Evolutionary conservation across 2,797 vertebrate species (phyloP).

Genomic region (Eospalax fontanierii): DNA sequence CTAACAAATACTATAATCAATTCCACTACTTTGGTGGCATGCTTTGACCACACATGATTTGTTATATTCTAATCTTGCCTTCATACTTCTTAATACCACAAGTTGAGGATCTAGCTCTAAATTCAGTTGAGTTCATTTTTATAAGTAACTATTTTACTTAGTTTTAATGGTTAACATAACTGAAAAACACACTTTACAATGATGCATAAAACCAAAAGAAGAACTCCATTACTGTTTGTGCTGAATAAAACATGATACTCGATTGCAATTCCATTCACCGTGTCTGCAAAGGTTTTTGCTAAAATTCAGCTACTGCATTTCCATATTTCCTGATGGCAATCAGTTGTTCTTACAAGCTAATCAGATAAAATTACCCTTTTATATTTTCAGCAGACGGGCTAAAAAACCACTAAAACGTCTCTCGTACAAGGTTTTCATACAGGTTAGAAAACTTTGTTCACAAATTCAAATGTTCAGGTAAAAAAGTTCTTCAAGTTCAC

Average conservation of each 20-base stretch:
- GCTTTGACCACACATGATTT: constrained; percentile 37
- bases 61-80: constrained; percentile 60
- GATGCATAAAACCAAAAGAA: constrained; percentile 66
- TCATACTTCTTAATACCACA: constrained; percentile 67
- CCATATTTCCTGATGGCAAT: constrained; percentile 64
- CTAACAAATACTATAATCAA: constrained; percentile 58
- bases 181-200: constrained; percentile 71
- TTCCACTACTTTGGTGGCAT: constrained; percentile 40
- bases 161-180: constrained; percentile 60
- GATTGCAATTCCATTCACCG: constrained; percentile 61
- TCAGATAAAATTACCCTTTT: constrained; percentile 66
- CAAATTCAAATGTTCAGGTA: constrained; percentile 8
- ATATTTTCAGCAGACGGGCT: constrained; percentile 60
- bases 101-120: constrained; percentile 68
- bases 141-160: constrained; percentile 61
- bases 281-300: constrained; percentile 67
- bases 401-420: constrained; percentile 55
- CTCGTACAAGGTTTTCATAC: constrained; percentile 61
- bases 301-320: constrained; percentile 70
- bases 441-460: constrained; percentile 70
- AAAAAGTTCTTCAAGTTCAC: constrained; percentile 67
- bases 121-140: constrained; percentile 69
- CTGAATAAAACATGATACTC: constrained; percentile 75
- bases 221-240: constrained; percentile 55
- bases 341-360: constrained; percentile 70